Evolutionary conservation across 1,140 invertebrate species (phyloP), one percentile per base, ranked within the genome.

Genomic region (Lepidurus apus): DNA sequence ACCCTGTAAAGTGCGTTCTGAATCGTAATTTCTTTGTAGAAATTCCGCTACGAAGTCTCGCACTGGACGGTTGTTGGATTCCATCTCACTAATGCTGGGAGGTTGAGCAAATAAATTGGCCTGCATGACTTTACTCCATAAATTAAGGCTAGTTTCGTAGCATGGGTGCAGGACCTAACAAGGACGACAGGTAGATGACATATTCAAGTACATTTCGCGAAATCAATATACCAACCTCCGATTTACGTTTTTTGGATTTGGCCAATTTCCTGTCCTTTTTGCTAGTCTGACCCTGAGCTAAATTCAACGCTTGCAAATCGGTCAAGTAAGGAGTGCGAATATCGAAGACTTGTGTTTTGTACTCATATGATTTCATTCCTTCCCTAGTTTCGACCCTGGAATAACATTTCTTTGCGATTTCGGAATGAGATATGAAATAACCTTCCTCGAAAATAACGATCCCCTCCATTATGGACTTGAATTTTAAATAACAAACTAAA

Each of bases 211-310:
- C 77, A n/a, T 47, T 24, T 42, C 11, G 17, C 26, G 65, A 76
- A 80, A 80, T 13, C 5, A 26, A 9, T 74, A 42, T 80, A 83
- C 82, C 83, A 85, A 91, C 89, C 90, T 88, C 85, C 81, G 81
- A 77, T 80, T 87, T 78, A 75, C 44, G 7, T 75, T 74, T 42
- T 44, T 47, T 34, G 43, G 47, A 77, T 43, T 26, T 17, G 75
- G 43, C 43, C 26, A 45, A n/a, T 75, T 75, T 74, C 73, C 42
- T 44, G 74, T 79, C 43, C 73, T 74, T 21, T 21, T 74, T 65
- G 53, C 74, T 74, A 45, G 11, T 43, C 65, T 45, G 43, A 34
- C 21, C 73, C 44, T 74, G 73, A 26, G 78, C 78, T 26, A 75
- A 7, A 34, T n/a, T 43, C n/a, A n/a, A 24, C 21, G 78, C 78